A percentile compares a stretch with the other conserved stretches of the same genome.
Conservation (phyloP, 2,888 invertebrate species). For the Lobophora halterata region DNA sequence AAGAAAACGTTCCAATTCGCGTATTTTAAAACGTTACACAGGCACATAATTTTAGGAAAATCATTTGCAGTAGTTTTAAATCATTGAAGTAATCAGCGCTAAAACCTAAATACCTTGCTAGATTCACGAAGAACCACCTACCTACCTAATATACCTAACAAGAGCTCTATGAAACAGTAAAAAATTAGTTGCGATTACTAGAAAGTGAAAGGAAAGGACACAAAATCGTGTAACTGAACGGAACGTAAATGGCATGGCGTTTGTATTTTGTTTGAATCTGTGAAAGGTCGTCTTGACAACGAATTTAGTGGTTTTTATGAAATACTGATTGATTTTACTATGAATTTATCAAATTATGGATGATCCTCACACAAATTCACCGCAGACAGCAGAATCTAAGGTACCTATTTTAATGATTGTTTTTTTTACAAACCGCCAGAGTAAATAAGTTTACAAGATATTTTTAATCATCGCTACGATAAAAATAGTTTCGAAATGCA, state of each 20-base stretch:
- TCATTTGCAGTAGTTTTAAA: no score
- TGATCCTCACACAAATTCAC: conserved; percentile 57
- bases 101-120: no score
- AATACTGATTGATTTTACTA: conserved; percentile 62
- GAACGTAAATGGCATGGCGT: conserved; percentile 50
- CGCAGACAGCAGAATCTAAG: conserved; percentile 59
- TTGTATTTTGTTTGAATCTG: conserved; percentile 64
- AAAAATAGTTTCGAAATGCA: conserved; percentile 64
- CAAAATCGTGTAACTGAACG: background rate
- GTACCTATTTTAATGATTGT: conserved; percentile 42
- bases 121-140: no score
- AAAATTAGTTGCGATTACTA: no score
- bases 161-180: no score
- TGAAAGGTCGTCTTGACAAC: conserved; percentile 76
- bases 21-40: no score
- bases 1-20: no score
- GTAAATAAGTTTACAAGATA: conserved; percentile 41
- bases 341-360: conserved; percentile 74
- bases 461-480: conserved; percentile 54
- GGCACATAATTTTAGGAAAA: no score
- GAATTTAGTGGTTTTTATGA: conserved; percentile 61
- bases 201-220: no score
- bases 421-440: background rate
- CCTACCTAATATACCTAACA: no score
- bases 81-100: no score